A percentile compares a stretch with the other conserved stretches of the same genome.
These are phyloP conservation scores for Pao palembangensis DNA, from an alignment of 2,113 vertebrate genomes.

Conservation along the genomic window DNA sequence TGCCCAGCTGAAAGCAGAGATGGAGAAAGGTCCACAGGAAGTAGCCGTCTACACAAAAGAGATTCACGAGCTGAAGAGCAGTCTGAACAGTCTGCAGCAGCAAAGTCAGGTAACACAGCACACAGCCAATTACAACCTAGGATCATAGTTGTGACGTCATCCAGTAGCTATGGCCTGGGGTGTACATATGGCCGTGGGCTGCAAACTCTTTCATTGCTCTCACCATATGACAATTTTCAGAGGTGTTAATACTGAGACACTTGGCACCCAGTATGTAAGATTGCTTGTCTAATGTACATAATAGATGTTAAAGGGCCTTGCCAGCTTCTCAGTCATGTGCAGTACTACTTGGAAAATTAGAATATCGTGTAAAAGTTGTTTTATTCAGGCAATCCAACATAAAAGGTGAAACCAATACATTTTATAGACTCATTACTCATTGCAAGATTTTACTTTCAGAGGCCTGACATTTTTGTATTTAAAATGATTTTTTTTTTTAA, in stretches of 20 bases:
- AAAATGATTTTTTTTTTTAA: too few relatives aligned
- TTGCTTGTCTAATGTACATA: conserved; percentile 12
- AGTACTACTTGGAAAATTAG: too few relatives aligned
- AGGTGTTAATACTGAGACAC: neutral
- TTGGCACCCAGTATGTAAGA: neutral
- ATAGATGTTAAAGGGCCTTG: conserved; percentile 8
- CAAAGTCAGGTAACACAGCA: conserved; percentile 82
- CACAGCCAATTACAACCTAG: neutral
- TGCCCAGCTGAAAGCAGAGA: conserved; percentile 85
- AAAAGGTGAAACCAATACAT: too few relatives aligned
- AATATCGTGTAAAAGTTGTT: too few relatives aligned
- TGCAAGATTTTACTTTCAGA: too few relatives aligned
- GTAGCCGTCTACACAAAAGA: conserved; percentile 91
- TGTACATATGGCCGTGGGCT: neutral
- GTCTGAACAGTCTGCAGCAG: conserved; percentile 83
- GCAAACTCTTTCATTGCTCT: neutral
- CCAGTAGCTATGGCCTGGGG: neutral
- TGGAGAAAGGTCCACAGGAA: conserved; percentile 93
- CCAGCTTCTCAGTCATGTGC: conserved; percentile 3
- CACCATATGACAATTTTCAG: neutral
- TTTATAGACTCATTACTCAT: too few relatives aligned
- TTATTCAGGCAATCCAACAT: too few relatives aligned
- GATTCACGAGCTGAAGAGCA: conserved; percentile 84
- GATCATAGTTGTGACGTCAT: too few relatives aligned
- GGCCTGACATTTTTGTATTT: too few relatives aligned